Conservation (phyloP, 1,140 invertebrate genomes). For the Octopus bimaculoides region DNA sequence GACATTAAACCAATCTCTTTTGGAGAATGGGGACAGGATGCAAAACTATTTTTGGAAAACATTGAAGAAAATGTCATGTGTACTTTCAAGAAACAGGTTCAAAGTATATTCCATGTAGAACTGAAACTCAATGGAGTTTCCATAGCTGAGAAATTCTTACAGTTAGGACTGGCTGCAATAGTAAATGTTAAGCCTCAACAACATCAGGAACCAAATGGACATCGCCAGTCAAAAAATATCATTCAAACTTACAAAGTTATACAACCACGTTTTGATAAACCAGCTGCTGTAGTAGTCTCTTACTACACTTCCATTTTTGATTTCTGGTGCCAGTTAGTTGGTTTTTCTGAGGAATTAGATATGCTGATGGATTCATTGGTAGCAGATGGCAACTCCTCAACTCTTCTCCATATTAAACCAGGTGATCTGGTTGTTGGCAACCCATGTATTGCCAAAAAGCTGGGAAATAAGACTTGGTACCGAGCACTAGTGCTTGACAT, state of each 20-base stretch:
- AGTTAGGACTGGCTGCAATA: not conserved
- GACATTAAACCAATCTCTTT: not conserved
- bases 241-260: not conserved
- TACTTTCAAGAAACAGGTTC: not conserved
- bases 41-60: not conserved
- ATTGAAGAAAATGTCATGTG: not conserved
- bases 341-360: constrained; percentile 46
- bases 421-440: constrained; percentile 11
- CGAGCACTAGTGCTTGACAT: constrained; percentile 68
- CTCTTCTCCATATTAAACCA: not conserved
- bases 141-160: not conserved
- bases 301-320: constrained; percentile 6
- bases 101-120: not conserved
- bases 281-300: constrained; percentile 14
- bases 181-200: not conserved
- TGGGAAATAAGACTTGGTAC: constrained; percentile 74
- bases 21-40: not conserved
- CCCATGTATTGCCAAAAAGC: constrained; percentile 65
- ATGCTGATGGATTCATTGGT: constrained; percentile 51
- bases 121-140: not conserved
- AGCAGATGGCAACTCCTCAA: constrained; percentile 16
- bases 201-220: not conserved
- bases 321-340: constrained; percentile 58
- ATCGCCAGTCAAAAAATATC: not conserved
- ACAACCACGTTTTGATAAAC: not conserved